Conservation (phyloP, 2,113 vertebrate species). For the Zosterops lateralis region DNA sequence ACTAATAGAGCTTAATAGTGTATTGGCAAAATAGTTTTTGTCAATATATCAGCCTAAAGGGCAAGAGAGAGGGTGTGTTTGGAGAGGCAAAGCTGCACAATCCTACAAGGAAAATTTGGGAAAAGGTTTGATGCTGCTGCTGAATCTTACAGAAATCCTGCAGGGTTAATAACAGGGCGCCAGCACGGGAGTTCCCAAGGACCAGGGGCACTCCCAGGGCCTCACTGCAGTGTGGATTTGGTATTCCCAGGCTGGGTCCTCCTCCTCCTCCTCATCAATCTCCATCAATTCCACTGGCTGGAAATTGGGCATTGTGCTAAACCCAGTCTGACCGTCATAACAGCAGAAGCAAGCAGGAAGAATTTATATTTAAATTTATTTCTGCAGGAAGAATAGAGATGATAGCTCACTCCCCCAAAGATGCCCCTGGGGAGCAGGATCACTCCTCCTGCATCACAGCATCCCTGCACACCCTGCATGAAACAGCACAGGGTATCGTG, state of each 20-base stretch:
- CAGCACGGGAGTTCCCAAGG: background rate
- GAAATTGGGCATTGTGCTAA: background rate
- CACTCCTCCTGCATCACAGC: background rate
- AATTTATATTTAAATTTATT: background rate
- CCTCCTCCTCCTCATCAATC: background rate
- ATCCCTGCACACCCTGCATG: accelerated
- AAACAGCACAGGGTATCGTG: accelerated
- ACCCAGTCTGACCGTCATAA: background rate
- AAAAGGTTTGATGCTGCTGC: background rate
- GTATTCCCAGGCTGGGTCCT: background rate
- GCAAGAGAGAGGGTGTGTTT: background rate
- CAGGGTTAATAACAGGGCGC: background rate
- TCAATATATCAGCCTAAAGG: background rate
- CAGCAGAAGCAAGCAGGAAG: background rate
- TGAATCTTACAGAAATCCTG: background rate
- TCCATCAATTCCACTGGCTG: background rate
- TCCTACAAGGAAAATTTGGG: background rate
- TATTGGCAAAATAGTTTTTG: background rate
- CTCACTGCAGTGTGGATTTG: background rate
- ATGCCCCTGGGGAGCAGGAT: background rate
- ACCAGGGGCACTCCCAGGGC: accelerated
- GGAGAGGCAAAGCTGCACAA: background rate
- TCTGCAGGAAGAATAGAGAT: background rate
- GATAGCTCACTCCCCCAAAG: background rate
- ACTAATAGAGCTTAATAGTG: constrained; percentile 16